Conservation (phyloP, 2,113 vertebrate species). For the Emydura subglobosa region DNA sequence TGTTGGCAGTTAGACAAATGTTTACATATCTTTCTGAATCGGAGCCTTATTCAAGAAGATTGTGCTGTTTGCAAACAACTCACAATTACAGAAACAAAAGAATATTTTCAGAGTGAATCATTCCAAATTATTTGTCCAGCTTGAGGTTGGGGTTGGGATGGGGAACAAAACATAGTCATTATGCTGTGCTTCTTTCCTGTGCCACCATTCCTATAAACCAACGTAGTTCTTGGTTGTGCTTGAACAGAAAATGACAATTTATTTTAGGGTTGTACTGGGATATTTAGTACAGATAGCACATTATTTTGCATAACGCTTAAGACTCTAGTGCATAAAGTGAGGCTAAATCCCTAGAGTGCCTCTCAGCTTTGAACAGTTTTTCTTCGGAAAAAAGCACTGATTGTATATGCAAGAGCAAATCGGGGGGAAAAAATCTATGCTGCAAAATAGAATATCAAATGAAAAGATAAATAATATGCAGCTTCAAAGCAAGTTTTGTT, state of each 20-base stretch:
- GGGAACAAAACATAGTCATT: slow-evolving; percentile 32
- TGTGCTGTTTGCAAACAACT: not conserved
- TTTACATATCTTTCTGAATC: not conserved
- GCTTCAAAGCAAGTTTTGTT: slow-evolving; percentile 63
- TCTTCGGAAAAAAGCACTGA: slow-evolving; percentile 50
- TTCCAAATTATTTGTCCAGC: not conserved
- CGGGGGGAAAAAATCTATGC: slow-evolving; percentile 33
- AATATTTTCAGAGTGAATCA: slow-evolving; percentile 6
- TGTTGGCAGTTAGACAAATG: not conserved
- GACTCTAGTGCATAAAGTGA: slow-evolving; percentile 37
- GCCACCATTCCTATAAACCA: slow-evolving; percentile 7
- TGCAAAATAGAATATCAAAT: slow-evolving; percentile 59
- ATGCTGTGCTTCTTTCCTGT: slow-evolving; percentile 40
- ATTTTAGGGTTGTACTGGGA: slow-evolving; percentile 16
- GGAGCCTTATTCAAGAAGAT: not conserved
- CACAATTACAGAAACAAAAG: not conserved
- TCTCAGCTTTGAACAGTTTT: slow-evolving; percentile 52
- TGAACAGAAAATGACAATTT: slow-evolving; percentile 25
- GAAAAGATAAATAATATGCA: slow-evolving; percentile 59
- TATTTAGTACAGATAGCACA: slow-evolving; percentile 56
- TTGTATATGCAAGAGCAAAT: slow-evolving; percentile 61
- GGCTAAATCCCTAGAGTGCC: slow-evolving; percentile 55
- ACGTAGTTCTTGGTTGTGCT: not conserved
- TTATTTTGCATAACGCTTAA: slow-evolving; percentile 69
- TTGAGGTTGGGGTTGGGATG: not conserved